Evolutionary conservation across 2,888 invertebrate genomes (phyloP).

Genomic region (Tenthredo amoena): DNA sequence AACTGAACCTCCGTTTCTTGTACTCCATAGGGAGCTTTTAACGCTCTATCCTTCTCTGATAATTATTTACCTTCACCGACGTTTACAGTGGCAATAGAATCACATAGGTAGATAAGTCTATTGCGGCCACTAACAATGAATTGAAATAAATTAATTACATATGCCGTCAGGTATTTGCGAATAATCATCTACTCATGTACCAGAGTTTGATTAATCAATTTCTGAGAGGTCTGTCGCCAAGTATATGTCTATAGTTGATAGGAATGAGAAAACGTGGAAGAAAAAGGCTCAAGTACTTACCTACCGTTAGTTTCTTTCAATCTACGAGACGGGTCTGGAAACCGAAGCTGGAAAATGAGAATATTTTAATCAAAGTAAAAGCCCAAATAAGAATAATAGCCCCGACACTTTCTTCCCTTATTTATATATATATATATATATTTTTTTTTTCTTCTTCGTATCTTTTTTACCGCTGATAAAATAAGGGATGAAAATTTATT

Average conservation of each 20-base stretch:
- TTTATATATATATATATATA: neutral
- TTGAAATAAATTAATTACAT: neutral
- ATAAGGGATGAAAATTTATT: neutral
- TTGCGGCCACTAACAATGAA: neutral
- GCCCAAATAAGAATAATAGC: neutral
- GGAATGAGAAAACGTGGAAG: neutral
- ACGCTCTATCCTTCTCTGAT: slow-evolving; percentile 5
- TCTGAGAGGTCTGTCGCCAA: neutral
- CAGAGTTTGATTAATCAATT: neutral
- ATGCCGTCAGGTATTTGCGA: neutral
- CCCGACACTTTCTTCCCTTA: neutral
- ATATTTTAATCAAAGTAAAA: slow-evolving; percentile 16
- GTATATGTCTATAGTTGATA: neutral
- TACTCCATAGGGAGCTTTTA: slow-evolving; percentile 27
- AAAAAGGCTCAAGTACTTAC: neutral
- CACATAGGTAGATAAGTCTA: slow-evolving; percentile 3
- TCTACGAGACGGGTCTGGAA: neutral
- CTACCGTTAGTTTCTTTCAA: neutral
- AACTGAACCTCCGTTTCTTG: slow-evolving; percentile 23
- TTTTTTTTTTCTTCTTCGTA: neutral
- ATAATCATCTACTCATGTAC: neutral
- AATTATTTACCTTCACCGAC: slow-evolving; percentile 39
- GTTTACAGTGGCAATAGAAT: slow-evolving; percentile 14
- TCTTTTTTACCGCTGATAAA: neutral
- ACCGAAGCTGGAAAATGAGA: neutral